Percentiles rank a stretch among this genome's conserved stretches.
Conservation (phyloP, 2,797 vertebrate genomes). For the Chiroxiphia lanceolata region DNA sequence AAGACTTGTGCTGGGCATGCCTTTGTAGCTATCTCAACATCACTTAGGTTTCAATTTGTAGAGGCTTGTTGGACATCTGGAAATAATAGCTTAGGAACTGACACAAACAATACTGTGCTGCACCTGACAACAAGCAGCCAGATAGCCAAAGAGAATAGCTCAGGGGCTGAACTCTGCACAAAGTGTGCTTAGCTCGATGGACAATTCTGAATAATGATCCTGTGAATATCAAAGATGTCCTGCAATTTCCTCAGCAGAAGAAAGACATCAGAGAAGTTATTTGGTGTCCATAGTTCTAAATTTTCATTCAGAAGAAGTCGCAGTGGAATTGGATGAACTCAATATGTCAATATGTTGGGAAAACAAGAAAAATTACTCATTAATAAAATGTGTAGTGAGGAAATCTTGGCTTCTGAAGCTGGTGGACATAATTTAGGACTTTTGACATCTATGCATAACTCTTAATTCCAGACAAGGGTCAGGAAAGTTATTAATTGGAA, state of each 20-base stretch:
- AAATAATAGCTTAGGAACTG: neutral
- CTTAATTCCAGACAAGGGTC: neutral
- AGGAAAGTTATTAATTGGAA: neutral
- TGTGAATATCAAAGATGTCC: neutral
- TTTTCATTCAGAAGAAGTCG: neutral
- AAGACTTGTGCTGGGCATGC: neutral
- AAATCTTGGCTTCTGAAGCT: neutral
- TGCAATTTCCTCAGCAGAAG: neutral
- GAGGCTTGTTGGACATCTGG: neutral
- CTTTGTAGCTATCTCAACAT: neutral
- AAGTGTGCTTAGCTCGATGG: fast-evolving
- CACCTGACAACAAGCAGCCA: neutral
- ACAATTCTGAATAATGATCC: neutral
- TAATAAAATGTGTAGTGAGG: neutral
- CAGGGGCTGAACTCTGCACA: neutral
- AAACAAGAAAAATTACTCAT: neutral
- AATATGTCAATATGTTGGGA: neutral
- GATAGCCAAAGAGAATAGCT: neutral
- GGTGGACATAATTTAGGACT: neutral
- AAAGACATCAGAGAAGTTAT: neutral
- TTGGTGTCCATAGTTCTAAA: neutral
- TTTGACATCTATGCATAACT: neutral
- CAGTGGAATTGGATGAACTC: neutral
- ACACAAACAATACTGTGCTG: neutral
- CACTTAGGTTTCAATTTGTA: neutral